Evolutionary conservation across 2,888 invertebrate species (phyloP).

Genomic region (Desoria tigrina): DNA sequence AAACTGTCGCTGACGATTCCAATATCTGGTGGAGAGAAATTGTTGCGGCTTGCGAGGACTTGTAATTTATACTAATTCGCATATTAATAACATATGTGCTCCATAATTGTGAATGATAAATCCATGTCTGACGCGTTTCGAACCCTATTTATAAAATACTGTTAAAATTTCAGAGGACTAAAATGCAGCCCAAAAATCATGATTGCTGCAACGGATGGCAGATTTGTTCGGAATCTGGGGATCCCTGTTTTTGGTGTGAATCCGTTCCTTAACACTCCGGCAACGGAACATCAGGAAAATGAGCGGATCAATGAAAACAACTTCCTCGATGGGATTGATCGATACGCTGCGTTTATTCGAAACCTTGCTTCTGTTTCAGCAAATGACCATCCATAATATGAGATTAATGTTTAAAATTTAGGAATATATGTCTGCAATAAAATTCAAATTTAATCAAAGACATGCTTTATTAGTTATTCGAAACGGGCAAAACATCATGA

Average conservation of each 20-base stretch:
- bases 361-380: conserved; percentile 17
- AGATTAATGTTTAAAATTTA: background rate
- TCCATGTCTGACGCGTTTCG: too few relatives aligned
- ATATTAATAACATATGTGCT: background rate
- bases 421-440: background rate
- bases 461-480: background rate
- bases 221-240: conserved; percentile 70
- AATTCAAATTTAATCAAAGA: background rate
- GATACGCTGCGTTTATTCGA: conserved; percentile 19
- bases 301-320: conserved; percentile 33
- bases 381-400: conserved; percentile 7
- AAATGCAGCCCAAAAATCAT: too few relatives aligned
- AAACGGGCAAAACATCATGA: background rate
- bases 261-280: conserved; percentile 24
- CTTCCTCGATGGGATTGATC: conserved; percentile 30
- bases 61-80: background rate
- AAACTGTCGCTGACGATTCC: conserved; percentile 65
- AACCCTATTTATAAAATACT: background rate
- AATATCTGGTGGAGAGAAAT: conserved; percentile 79
- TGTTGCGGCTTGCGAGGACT: background rate
- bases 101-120: background rate
- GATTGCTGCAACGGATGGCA: conserved; percentile 89
- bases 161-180: conserved; percentile 63
- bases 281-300: conserved; percentile 30
- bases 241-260: conserved; percentile 35